Base-by-base conservation (phyloP, 2,797 vertebrate genomes). In the Schizothorax lantsangensis region DNA sequence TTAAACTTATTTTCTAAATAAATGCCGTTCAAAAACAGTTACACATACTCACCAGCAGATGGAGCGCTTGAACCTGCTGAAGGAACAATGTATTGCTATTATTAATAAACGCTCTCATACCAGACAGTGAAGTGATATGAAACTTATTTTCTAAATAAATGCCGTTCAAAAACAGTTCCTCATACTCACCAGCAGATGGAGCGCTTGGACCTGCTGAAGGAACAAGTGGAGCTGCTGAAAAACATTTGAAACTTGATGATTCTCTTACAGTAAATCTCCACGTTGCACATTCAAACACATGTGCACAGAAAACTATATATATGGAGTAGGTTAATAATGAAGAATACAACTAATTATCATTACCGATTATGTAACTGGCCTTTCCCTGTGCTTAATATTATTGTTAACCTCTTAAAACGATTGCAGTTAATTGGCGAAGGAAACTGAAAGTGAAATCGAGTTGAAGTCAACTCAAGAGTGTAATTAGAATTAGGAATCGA, bases 391-490 rank as follows among this genome's bases (percentile, higher is more conserved):
- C 74, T 38, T 15, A 40, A 57, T 14, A 15, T 14, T 36, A 14
- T 33, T n/a, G 2, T n/a, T n/a, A 12, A n/a, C n/a, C 21, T 38
- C 2, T 79, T 66, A n/a, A 45, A 68, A 66, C 47, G 30, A 68
- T 9, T 21, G 64, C 43, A 30, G 7, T 21, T 4, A 43, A 6
- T 0, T 52, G 3, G 11, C 1, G 1, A 15, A 2, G 2, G 11
- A 81, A 81, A 54, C 3, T 36, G 64, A 82, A 82, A 82, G 23
- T 82, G n/a, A 71, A 26, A 36, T n/a, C 52, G 1, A n/a, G 6
- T 68, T 52, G 1, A 68, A 21, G 5, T 68, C 23, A 49, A 19
- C 15, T 30, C 8, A 40, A 40, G 6, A 40, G 40, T 40, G 40
- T 40, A 8, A 40, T 40, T 40, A 40, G 0, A 45, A 38, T 23